Evolutionary conservation across 2,888 invertebrate genomes (phyloP), one percentile per base, ranked within the genome.

Genomic region (Melieria crassipennis): DNA sequence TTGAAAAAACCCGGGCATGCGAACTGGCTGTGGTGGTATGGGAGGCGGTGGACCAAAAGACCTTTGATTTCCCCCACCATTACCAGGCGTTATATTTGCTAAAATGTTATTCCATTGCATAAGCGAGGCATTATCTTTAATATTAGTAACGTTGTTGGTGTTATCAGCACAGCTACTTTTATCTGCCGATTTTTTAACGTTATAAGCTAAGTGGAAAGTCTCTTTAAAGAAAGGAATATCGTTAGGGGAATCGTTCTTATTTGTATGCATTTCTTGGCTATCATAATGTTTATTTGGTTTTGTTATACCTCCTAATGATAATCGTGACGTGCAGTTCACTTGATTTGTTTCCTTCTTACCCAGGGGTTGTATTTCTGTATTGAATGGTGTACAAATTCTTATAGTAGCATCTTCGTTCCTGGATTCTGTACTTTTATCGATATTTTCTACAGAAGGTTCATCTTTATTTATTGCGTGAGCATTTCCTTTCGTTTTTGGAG

Each of bases 1-100:
- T 83, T 86, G 84, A 77, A 87, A 86, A 72, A 87, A 86, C 79
- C 86, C 86, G 69, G 86, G 86, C 86, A 86, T 86, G 76, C 85
- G 84, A 70, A 83, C 76, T 72, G 79, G 81, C 73, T 84, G 78
- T 43, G 86, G 84, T n/a, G 86, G 84, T 70, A 83, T 72, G 46
- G 83, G 83, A 58, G 83, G 80, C 50, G 81, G 80, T 47, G 83
- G 81, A 48, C 78, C 81, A 62, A 75, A 71, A 65, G 73, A 77
- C 74, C 79, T 71, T 65, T 80, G 77, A 67, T 75, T 77, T 65
- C 75, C 77, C 55, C 71, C 78, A 69, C 75, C 77, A 43, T 58
- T 43, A 47, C 72, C 77, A 52, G 75, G 75, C 67, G 76, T 75
- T 69, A 80, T 78, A 30, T 46, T 48, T 61, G 79, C 77, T 69